phyloP scores from a whole-genome alignment of 2,113 vertebrate species.

The Sigmodon hispidus region DNA sequence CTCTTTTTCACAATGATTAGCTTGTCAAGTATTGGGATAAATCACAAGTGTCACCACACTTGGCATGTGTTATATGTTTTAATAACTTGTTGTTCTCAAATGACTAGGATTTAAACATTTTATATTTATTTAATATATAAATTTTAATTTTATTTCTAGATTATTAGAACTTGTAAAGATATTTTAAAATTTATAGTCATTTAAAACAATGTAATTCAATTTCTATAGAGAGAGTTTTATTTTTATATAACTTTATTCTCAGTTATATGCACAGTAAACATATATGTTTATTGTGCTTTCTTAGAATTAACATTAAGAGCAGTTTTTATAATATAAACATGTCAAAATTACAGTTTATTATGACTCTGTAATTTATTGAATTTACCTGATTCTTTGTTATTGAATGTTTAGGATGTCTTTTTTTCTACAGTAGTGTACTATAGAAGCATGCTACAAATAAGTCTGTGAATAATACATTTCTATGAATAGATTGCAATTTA shows the following conservation, averaged over 20 bases:
- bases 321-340: neutral
- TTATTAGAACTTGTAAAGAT: neutral
- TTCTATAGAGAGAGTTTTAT: conserved; percentile 35
- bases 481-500: neutral
- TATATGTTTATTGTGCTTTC: neutral
- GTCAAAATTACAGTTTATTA: neutral
- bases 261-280: neutral
- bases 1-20: neutral
- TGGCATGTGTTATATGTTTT: neutral
- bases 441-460: neutral
- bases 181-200: conserved; percentile 9
- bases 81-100: neutral
- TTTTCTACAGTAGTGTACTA: too few species aligned
- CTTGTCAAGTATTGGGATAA: neutral
- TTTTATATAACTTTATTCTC: conserved; percentile 22
- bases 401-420: neutral
- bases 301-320: neutral
- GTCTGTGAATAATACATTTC: neutral
- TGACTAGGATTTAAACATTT: neutral
- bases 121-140: conserved; percentile 20
- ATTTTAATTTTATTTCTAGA: conserved; percentile 14
- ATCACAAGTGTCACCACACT: neutral
- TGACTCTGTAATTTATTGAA: neutral
- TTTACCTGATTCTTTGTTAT: neutral
- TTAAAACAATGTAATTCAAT: neutral